phyloP scores from a whole-genome alignment of 37 sponge, comb jelly and placozoan species.

The Aphrocallistes beatrix region DNA sequence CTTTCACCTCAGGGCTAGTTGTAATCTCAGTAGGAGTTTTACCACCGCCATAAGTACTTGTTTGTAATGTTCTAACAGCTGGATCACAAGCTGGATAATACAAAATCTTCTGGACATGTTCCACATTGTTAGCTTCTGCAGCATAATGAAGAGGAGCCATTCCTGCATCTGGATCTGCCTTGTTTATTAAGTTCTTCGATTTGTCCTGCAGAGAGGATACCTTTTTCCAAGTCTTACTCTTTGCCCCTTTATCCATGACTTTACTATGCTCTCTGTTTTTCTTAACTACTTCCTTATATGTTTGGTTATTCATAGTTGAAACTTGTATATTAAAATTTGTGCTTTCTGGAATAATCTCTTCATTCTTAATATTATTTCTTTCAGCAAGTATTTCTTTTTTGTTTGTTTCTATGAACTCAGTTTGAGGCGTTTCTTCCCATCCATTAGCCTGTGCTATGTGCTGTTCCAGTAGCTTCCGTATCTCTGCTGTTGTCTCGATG shows the following conservation, averaged over 20 bases:
- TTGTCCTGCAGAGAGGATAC: not conserved
- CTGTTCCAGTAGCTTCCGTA: not conserved
- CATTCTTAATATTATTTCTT: too few species aligned
- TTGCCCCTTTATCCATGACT: not conserved
- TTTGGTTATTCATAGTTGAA: too few species aligned
- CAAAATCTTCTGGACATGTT: not conserved
- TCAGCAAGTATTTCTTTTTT: too few species aligned
- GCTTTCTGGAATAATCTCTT: too few species aligned
- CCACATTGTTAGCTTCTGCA: not conserved
- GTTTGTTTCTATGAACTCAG: too few species aligned
- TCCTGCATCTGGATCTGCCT: not conserved
- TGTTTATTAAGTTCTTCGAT: not conserved
- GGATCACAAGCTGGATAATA: not conserved
- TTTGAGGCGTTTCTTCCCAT: too few species aligned
- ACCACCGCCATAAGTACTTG: too few species aligned
- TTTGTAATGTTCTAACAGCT: not conserved
- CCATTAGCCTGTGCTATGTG: not conserved
- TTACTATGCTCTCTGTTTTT: not conserved
- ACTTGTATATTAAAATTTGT: too few species aligned
- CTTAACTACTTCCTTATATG: not conserved
- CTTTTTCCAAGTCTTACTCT: not conserved
- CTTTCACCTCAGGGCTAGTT: too few species aligned
- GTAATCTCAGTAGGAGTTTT: too few species aligned
- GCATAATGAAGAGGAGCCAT: not conserved
- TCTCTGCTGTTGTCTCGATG: not conserved